Evolutionary conservation across 2,797 vertebrate genomes (phyloP).

Genomic region (Malacoraja senta): DNA sequence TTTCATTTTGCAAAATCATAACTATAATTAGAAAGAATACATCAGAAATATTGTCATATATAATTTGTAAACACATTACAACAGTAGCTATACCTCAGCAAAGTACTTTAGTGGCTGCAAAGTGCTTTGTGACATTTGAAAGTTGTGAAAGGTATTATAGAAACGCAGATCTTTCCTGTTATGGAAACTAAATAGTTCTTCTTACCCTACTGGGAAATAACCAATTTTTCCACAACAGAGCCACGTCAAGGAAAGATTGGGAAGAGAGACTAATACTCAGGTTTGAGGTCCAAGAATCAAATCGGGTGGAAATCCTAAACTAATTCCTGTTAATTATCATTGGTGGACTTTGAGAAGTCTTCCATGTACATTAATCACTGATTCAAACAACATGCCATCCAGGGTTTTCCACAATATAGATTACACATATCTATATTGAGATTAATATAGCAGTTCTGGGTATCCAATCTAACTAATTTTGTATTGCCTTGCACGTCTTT

Average conservation of each 20-base stretch:
- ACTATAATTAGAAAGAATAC: not conserved
- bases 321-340: conserved; percentile 22
- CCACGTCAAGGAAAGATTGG: not conserved
- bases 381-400: not conserved
- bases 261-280: not conserved
- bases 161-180: not conserved
- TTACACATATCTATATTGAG: not conserved
- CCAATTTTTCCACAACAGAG: not conserved
- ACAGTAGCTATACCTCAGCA: not conserved
- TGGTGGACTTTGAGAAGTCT: not conserved
- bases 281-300: not conserved
- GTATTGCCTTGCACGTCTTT: not conserved
- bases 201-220: not conserved
- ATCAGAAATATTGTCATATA: not conserved
- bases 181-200: not conserved
- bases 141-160: not conserved
- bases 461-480: not conserved
- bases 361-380: not conserved
- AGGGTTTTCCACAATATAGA: not conserved
- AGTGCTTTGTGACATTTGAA: not conserved
- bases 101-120: not conserved
- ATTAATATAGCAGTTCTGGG: not conserved
- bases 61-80: not conserved
- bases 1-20: not conserved
- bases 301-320: not conserved